Conservation (phyloP, 2,888 invertebrate species). For the Agapostemon virescens region DNA sequence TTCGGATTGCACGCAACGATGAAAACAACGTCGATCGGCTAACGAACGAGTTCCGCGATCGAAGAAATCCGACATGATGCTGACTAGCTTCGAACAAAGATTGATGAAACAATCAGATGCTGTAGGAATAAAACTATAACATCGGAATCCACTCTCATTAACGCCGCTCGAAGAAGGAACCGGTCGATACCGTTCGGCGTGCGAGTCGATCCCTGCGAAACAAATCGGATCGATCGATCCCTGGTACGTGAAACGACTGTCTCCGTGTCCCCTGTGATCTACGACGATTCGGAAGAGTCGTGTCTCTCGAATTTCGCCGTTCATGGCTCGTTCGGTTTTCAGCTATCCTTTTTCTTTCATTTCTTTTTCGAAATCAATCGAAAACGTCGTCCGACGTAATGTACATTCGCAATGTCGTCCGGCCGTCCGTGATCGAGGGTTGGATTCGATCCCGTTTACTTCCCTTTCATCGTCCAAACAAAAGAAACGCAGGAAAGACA, state of each 20-base stretch:
- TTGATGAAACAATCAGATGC: slow-evolving; percentile 26
- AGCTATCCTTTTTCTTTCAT: not conserved
- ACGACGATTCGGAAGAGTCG: slow-evolving; percentile 3
- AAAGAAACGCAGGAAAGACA: slow-evolving; percentile 61
- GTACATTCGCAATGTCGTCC: slow-evolving; percentile 48
- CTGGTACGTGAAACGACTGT: not conserved
- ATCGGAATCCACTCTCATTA: slow-evolving; percentile 4
- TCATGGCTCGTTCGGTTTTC: not conserved
- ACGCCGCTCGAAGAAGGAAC: not conserved
- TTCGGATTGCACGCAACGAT: not conserved
- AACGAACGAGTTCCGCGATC: not conserved
- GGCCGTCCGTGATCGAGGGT: slow-evolving; percentile 48
- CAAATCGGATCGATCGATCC: slow-evolving; percentile 11
- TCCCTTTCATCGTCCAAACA: slow-evolving; percentile 54
- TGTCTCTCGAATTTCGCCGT: not conserved
- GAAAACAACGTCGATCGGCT: not conserved
- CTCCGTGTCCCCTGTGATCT: not conserved
- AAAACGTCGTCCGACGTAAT: slow-evolving; percentile 29
- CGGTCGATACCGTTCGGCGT: not conserved
- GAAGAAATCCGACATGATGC: slow-evolving; percentile 15
- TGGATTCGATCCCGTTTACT: slow-evolving; percentile 36
- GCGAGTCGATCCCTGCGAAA: not conserved
- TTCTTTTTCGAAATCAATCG: not conserved
- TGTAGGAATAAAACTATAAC: not conserved
- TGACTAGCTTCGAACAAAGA: not conserved